Base-by-base conservation (phyloP, 2,888 invertebrate species). In the Bimastos eiseni region DNA sequence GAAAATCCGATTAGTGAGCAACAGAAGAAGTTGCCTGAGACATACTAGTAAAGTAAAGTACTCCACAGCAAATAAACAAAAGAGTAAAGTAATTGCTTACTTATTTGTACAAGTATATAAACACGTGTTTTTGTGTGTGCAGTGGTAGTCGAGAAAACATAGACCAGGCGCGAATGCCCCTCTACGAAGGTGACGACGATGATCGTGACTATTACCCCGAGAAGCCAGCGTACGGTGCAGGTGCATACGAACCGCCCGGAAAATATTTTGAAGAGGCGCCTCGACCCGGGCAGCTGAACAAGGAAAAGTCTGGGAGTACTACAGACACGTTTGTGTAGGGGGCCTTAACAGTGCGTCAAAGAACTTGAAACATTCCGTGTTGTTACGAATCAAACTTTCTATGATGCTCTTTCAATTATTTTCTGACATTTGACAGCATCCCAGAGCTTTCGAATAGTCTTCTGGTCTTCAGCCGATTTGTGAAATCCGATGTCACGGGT, bases 201-300 rank as follows among this genome's bases (percentile, higher is more conserved):
- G 86, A 86, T 86, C 86, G n/a, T 6, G 86, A 37, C 86, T 86
- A 86, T 24, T 86, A 86, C 19, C 86, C 86, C 6, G 86, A 86
- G 37, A 86, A 86, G 37, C 34, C 37, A 24, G 84, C 19, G 15
- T 83, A 83, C 34, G 15, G n/a, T 17, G 6, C 33, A 17, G 83
- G n/a, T 83, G n/a, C n/a, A 13, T 34, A 34, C 34, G 84, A 86
- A 24, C 36, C 36, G 34, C 36, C 86, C 30, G 86, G 6, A 37
- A 86, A 36, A 37, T 24, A 86, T 86, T 36, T 86, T 19, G 37
- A 84, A 36, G 84, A 34, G 34, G 0, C 86, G 0, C 19, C 86
- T 2, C 34, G 19, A 1, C 19, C 33, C 86, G 86, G 86, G 86
- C 36, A 86, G 36, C 37, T 86, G 86, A 86, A 86, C 86, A 86